Evolutionary conservation across 2,888 invertebrate species (phyloP), one percentile per base, ranked within the genome.

Genomic region (Chrysolina haemoptera): DNA sequence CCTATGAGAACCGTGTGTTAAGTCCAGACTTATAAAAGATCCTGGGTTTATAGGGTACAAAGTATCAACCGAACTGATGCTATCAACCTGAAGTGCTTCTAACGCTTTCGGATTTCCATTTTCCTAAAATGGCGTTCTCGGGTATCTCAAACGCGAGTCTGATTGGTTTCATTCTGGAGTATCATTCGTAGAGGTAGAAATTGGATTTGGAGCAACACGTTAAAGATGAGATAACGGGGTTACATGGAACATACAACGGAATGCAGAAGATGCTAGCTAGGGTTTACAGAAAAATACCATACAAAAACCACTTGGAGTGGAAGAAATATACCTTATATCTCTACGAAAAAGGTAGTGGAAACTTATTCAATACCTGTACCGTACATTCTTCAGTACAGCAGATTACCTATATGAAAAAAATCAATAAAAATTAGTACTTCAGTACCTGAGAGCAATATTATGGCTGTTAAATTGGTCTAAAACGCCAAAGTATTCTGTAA

Each of bases 41-140:
- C 50, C 9, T 18, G 50, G 18, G 16, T 50, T 50, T n/a, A 50
- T 50, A 18, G 50, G 18, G 50, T 50, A 50, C 50, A 50, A 50
- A 50, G 50, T n/a, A 16, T 1, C 50, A 50, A n/a, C 50, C 18
- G 50, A 50, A 50, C 50, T 50, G 50, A n/a, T 18, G 50, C n/a
- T 16, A 50, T 50, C 50, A 50, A 50, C 10, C 9, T 50, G 50
- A 18, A 50, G 18, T 50, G 50, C 1, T n/a, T 9, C 50, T 12
- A 50, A 50, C 50, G 18, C 18, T 50, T 5, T 16, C 50, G 9
- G 50, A 18, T 50, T 50, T 50, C 50, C 50, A 50, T 50, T 50
- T 18, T 50, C 50, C 18, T n/a, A 10, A n/a, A 50, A 50, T n/a
- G 50, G 18, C 18, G 6, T 50, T 50, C 50, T 50, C 50, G 18